Percentiles rank a stretch among this genome's conserved stretches.
Conservation (phyloP, 2,888 invertebrate species). For the Acrobasis repandana region DNA sequence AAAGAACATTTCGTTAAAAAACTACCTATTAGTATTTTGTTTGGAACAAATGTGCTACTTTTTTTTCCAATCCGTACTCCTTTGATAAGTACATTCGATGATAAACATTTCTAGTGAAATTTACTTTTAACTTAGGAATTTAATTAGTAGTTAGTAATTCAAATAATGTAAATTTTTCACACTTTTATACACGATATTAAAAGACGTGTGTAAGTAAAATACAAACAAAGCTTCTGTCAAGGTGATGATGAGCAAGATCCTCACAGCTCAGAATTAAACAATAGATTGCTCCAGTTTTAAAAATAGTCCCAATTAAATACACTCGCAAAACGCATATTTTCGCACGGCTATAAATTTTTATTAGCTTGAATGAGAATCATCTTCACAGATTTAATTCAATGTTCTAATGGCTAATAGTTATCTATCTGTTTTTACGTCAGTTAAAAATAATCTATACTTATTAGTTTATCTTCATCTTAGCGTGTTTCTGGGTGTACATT, state of each 20-base stretch:
- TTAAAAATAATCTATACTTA: not conserved
- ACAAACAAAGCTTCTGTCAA: not conserved
- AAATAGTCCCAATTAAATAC: not conserved
- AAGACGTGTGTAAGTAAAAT: not conserved
- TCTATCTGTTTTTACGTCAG: not conserved
- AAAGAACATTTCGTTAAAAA: no score
- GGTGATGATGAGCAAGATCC: not conserved
- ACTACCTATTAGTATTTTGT: no score
- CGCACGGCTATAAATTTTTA: conserved; percentile 7
- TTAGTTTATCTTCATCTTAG: not conserved
- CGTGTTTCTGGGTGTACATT: no score
- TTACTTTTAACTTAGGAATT: no score
- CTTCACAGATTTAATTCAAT: not conserved
- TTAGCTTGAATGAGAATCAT: conserved; percentile 5
- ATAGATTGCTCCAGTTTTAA: not conserved
- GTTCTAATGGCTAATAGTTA: not conserved
- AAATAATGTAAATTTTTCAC: no score
- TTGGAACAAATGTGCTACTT: no score
- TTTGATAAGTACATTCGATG: no score
- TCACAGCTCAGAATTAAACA: not conserved
- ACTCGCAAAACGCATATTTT: not conserved
- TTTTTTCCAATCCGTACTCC: no score
- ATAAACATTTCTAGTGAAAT: no score
- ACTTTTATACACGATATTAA: no score
- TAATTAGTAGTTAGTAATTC: no score